Percentiles rank a stretch among this genome's conserved stretches.
Conservation (phyloP, 1,140 invertebrate genomes). For the Melipona quadrifasciata region DNA sequence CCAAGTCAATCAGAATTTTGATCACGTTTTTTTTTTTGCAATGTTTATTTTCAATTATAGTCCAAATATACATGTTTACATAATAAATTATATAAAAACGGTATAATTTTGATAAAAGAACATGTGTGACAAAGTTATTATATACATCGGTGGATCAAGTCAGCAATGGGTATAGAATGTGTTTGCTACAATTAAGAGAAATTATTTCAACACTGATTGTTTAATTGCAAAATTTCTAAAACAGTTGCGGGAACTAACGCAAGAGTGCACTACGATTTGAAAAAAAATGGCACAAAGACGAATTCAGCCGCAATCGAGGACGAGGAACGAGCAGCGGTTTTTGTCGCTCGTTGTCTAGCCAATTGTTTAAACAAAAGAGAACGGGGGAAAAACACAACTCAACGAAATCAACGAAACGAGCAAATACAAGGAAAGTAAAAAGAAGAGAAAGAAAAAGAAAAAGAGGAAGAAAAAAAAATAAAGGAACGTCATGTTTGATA, state of each 20-base stretch:
- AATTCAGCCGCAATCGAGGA: neutral
- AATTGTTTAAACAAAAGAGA: neutral
- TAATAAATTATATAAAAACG: conserved; percentile 81
- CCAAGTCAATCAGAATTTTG: conserved; percentile 76
- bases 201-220: conserved; percentile 70
- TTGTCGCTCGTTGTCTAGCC: neutral
- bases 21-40: conserved; percentile 75
- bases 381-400: neutral
- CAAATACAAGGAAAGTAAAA: too few relatives aligned
- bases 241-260: conserved; percentile 78
- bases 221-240: conserved; percentile 76
- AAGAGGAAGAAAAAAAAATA: neutral
- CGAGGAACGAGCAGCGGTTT: neutral
- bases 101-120: conserved; percentile 79
- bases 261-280: conserved; percentile 69
- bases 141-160: conserved; percentile 78
- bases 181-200: conserved; percentile 66
- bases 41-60: conserved; percentile 80
- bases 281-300: conserved; percentile 27
- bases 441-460: neutral
- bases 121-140: conserved; percentile 78
- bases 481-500: neutral
- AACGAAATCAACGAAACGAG: neutral
- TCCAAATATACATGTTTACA: conserved; percentile 81
- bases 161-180: conserved; percentile 63